Evolutionary conservation across 23 tunicate genomes (phyloP), one percentile per base, ranked within the genome.

Genomic region (Halocynthia aurantium): DNA sequence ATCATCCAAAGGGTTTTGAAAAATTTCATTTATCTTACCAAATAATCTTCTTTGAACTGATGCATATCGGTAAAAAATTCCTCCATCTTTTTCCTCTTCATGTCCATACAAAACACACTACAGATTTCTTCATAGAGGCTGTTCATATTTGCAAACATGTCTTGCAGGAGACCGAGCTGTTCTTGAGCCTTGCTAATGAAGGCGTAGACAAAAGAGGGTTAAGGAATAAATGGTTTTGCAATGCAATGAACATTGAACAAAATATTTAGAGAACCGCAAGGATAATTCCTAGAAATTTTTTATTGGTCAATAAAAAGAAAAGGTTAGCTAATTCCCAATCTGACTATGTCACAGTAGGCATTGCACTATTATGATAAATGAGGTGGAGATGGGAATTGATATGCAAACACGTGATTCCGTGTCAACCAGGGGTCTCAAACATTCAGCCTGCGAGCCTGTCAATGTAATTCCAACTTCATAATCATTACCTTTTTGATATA

Each of bases 81-180:
- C 81, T 90, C 96, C 86, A 90, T 81, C 20, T 82, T 13, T 49
- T 75, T 90, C 68, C 84, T 90, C 83, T 84, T 84, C 21, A 52
- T 55, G 73, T 90, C 84, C 63, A 90, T 87, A 55, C 78, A 65
- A 80, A 72, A 90, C 52, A 66, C 71, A 5, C 76, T 69, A 15
- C 82, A 61, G 40, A 90, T 62, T n/a, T 81, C 72, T 13, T 40
- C 50, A 62, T 68, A 90, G 18, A 76, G 31, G 51, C 65, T 53
- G 60, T 84, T 72, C 96, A 90, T 90, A 61, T 84, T 82, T 40
- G 81, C 96, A 80, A 80, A 73, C 96, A 90, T 90, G 65, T 90
- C 96, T 60, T 71, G 69, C 53, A 90, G 54, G 0, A 90, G 61
- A 6, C 40, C 40, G 55, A 76, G 69, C 68, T 84, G 61, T 12